Conservation (phyloP, 2,797 vertebrate species). For the Hirundo rustica region DNA sequence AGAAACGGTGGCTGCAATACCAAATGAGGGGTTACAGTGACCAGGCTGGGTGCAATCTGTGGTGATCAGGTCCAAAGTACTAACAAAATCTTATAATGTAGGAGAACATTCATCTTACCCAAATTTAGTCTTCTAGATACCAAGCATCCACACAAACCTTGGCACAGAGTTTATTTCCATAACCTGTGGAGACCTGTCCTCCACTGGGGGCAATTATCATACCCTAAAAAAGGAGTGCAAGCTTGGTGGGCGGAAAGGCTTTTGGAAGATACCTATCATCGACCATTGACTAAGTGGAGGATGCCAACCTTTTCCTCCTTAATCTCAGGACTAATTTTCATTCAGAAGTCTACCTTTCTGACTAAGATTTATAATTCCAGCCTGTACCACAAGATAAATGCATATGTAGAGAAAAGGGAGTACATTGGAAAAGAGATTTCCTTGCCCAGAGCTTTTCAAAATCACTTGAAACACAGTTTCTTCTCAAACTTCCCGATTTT, state of each 20-base stretch:
- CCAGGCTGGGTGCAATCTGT: not conserved
- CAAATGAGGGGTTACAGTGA: not conserved
- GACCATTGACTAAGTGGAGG: not conserved
- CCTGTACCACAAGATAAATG: not conserved
- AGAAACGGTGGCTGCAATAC: accelerated
- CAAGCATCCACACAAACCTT: not conserved
- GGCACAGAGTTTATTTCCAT: not conserved
- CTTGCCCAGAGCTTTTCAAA: not conserved
- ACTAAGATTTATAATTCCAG: not conserved
- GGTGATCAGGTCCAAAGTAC: not conserved
- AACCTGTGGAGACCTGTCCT: not conserved
- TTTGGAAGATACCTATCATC: not conserved
- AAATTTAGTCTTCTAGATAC: not conserved
- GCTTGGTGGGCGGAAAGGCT: not conserved
- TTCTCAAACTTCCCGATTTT: not conserved
- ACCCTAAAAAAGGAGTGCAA: not conserved
- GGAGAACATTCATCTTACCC: not conserved
- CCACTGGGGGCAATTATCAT: not conserved
- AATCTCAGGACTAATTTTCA: not conserved
- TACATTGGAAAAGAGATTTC: not conserved
- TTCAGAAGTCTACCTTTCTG: not conserved
- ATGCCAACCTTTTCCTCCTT: not conserved
- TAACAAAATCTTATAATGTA: not conserved
- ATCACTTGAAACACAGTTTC: not conserved
- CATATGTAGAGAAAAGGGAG: not conserved